Percentiles rank a stretch among this genome's conserved stretches.
phyloP scores from a whole-genome alignment of 1,140 invertebrate genomes.

The Philopotamus ludificatus region DNA sequence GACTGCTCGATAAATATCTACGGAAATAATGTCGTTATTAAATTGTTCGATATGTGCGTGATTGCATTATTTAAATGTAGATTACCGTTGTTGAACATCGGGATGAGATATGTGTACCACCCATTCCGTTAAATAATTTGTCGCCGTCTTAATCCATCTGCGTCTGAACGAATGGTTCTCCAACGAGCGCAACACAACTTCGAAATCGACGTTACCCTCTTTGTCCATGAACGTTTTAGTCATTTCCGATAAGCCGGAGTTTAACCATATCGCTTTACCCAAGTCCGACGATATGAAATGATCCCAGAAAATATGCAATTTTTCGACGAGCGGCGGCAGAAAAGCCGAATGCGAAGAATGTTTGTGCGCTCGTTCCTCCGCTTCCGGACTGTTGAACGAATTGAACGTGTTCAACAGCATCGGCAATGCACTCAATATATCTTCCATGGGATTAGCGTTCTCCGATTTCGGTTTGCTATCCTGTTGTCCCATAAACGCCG shows the following conservation, averaged over 20 bases:
- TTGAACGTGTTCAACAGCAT: constrained; percentile 62
- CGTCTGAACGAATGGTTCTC: constrained; percentile 74
- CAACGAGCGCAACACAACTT: constrained; percentile 70
- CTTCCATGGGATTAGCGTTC: constrained; percentile 53
- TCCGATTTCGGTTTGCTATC: constrained; percentile 20
- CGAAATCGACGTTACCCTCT: constrained; percentile 68
- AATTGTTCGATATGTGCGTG: constrained; percentile 6
- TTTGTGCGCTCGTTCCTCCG: constrained; percentile 57
- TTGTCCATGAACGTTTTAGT: constrained; percentile 60
- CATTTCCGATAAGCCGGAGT: constrained; percentile 66
- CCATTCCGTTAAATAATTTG: constrained; percentile 72
- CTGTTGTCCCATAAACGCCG: constrained; percentile 57
- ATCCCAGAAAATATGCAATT: constrained; percentile 72
- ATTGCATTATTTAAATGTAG: constrained; percentile 4
- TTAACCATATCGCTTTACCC: constrained; percentile 69
- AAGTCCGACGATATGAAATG: constrained; percentile 76
- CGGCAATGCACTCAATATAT: constrained; percentile 62
- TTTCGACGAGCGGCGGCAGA: constrained; percentile 72
- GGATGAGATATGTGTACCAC: constrained; percentile 73
- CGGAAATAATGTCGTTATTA: constrained; percentile 39
- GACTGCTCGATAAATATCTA: constrained; percentile 67
- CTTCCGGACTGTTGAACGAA: constrained; percentile 55
- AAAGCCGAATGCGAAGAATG: constrained; percentile 72
- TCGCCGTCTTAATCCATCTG: constrained; percentile 73
- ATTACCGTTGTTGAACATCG: constrained; percentile 68